Conservation (phyloP, 2,888 invertebrate species). For the Nomada ferruginata region DNA sequence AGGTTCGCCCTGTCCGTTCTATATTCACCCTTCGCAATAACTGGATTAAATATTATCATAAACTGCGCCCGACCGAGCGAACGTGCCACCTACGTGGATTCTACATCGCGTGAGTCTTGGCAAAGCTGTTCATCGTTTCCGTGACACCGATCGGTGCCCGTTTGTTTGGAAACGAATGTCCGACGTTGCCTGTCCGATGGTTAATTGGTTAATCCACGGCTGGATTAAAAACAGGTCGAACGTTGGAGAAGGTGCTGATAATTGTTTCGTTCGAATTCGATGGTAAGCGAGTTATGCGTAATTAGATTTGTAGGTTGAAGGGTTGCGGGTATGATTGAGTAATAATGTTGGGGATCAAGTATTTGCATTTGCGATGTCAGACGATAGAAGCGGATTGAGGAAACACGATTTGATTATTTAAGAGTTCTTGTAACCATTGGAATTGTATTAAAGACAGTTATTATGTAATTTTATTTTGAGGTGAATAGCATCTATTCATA, state of each 20-base stretch:
- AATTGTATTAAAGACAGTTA: too few relatives aligned
- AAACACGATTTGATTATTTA: too few relatives aligned
- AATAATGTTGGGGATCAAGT: background rate
- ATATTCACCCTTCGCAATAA: slow-evolving; percentile 67
- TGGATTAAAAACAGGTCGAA: background rate
- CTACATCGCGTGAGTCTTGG: slow-evolving; percentile 22
- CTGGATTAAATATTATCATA: slow-evolving; percentile 81
- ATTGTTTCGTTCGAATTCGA: background rate
- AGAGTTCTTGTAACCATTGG: too few relatives aligned
- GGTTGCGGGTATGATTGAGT: too few relatives aligned
- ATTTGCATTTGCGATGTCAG: background rate
- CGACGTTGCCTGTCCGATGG: background rate
- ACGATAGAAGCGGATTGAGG: background rate
- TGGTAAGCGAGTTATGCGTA: background rate
- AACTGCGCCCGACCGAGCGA: slow-evolving; percentile 67
- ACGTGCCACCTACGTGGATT: slow-evolving; percentile 39
- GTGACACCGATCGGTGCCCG: background rate
- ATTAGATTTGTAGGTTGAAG: background rate
- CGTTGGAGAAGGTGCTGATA: too few relatives aligned
- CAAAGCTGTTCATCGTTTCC: background rate
- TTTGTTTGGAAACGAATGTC: background rate
- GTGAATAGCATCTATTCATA: too few relatives aligned
- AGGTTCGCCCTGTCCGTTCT: slow-evolving; percentile 60
- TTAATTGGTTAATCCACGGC: too few relatives aligned
- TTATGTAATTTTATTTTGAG: too few relatives aligned